Evolutionary conservation across 2,797 vertebrate genomes (phyloP).

Genomic region (Anguilla obscura): DNA sequence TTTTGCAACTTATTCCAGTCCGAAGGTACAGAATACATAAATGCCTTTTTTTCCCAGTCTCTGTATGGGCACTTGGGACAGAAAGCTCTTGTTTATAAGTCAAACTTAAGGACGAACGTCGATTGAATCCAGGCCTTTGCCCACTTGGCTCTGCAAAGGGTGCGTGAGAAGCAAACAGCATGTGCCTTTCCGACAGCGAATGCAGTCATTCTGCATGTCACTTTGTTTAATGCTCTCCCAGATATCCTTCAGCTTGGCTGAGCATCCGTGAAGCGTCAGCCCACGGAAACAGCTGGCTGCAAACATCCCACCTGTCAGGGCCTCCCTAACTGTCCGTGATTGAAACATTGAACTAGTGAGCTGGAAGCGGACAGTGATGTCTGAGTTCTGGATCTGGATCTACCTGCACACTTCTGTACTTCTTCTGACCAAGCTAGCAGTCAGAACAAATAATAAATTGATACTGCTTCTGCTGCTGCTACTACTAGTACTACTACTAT

Average conservation of each 20-base stretch:
- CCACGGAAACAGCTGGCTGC: conserved; percentile 28
- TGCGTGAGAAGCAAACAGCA: neutral
- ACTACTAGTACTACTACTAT: neutral
- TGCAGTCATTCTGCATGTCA: conserved; percentile 27
- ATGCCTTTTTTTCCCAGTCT: no score
- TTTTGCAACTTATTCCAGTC: no score
- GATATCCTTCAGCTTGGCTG: conserved; percentile 28
- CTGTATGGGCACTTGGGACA: no score
- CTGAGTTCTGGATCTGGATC: conserved; percentile 20
- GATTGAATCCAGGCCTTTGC: neutral
- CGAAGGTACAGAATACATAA: no score
- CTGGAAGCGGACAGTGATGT: conserved; percentile 32
- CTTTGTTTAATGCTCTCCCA: conserved; percentile 29
- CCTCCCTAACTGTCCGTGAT: conserved; percentile 22
- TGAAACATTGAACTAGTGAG: conserved; percentile 30
- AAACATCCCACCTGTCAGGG: conserved; percentile 25
- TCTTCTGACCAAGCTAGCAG: neutral
- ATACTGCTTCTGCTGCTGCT: neutral
- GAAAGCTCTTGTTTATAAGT: neutral
- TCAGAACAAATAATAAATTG: neutral
- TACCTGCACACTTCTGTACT: neutral
- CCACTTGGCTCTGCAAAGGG: conserved; percentile 5
- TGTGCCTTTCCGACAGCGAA: neutral
- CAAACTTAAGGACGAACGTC: neutral
- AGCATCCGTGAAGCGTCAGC: conserved; percentile 22